Conservation (phyloP, 2,888 invertebrate species). For the Bhutanitis thaidina region DNA sequence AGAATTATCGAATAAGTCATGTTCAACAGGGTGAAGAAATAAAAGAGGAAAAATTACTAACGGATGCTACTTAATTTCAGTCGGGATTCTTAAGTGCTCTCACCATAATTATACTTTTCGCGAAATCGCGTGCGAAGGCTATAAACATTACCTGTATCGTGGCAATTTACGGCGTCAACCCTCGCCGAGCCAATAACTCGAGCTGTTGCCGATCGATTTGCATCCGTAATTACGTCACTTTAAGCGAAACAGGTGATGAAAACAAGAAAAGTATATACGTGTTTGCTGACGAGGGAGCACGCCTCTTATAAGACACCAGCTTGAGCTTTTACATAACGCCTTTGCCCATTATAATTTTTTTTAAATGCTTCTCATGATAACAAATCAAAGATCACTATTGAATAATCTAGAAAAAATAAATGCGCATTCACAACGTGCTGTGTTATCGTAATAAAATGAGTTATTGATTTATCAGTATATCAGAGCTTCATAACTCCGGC, state of each 20-base stretch:
- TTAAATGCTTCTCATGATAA: constrained; percentile 7
- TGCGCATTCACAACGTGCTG: constrained; percentile 35
- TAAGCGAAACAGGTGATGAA: constrained; percentile 75
- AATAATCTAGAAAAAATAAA: constrained; percentile 25
- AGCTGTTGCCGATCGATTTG: constrained; percentile 72
- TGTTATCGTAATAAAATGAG: constrained; percentile 51
- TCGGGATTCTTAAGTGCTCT: constrained; percentile 29
- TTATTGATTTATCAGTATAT: constrained; percentile 75
- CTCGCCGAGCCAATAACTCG: constrained; percentile 64
- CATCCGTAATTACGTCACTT: constrained; percentile 78
- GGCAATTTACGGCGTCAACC: constrained; percentile 74
- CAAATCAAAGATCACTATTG: constrained; percentile 24
- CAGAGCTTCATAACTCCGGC: constrained; percentile 65
- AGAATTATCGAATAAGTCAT: constrained; percentile 17
- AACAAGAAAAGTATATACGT: constrained; percentile 73
- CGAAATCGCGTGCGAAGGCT: constrained; percentile 63
- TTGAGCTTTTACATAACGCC: constrained; percentile 48
- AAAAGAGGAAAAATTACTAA: constrained; percentile 13
- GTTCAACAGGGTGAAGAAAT: constrained; percentile 16
- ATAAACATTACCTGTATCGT: constrained; percentile 71
- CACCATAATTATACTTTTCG: constrained; percentile 60
- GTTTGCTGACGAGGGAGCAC: constrained; percentile 58
- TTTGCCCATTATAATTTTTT: constrained; percentile 1
- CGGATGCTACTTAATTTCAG: constrained; percentile 16
- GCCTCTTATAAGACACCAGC: constrained; percentile 61